Percentiles rank a stretch among this genome's conserved stretches.
Evolutionary conservation across 2,797 vertebrate genomes (phyloP).

Genomic region (Gymnothorax javanicus): DNA sequence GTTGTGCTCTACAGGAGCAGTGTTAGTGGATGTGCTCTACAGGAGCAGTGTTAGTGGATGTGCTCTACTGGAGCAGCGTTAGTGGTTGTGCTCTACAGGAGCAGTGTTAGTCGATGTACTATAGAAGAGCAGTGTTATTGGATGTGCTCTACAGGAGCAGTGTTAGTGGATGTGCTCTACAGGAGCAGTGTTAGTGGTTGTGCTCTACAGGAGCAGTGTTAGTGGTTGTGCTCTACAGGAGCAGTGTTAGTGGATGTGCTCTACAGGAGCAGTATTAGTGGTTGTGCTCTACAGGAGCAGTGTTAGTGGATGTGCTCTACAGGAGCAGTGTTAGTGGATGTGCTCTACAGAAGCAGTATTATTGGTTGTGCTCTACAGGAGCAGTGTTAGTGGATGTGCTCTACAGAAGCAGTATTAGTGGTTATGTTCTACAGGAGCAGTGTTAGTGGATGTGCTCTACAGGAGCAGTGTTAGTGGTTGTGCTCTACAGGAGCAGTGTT

Average conservation of each 20-base stretch:
- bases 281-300: background rate
- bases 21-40: background rate
- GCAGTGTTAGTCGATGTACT: background rate
- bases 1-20: background rate
- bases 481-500: background rate
- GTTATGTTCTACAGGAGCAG: background rate
- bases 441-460: background rate
- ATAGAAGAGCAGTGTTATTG: too few relatives aligned
- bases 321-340: background rate
- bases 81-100: background rate
- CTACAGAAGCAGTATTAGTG: too few relatives aligned
- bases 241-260: background rate
- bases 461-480: background rate
- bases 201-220: too few relatives aligned
- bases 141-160: background rate
- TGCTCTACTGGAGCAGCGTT: background rate
- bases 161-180: background rate
- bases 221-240: background rate
- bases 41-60: background rate
- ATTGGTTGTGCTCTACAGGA: background rate
- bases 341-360: background rate
- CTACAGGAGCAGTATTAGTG: too few relatives aligned
- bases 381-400: background rate
- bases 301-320: background rate
- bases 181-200: background rate